Evolutionary conservation across 1,140 invertebrate species (phyloP), one percentile per base, ranked within the genome.

Genomic region (Drosophila nikananu): DNA sequence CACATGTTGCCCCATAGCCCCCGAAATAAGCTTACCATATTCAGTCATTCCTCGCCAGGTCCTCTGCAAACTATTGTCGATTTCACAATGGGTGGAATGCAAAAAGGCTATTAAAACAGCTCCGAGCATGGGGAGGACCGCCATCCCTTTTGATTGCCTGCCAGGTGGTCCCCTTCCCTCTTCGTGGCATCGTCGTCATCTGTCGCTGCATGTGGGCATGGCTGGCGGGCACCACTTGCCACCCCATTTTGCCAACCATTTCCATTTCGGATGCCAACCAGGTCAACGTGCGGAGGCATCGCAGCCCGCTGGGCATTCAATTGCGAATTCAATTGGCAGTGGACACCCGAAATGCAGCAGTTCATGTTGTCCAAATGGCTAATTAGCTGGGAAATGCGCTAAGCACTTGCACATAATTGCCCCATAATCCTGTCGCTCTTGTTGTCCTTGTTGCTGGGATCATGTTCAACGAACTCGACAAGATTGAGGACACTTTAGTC

Each of bases 321-420:
- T 89, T 83, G 77, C 62, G 65, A 78, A 81, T 79, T 78, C 84
- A 84, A 87, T 89, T 81, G 83, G 54, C 72, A 59, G 72, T 73
- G 46, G 76, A 66, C 70, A 51, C 74, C 67, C 75, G n/a, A 79
- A 82, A 51, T 79, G 77, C 80, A 55, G 74, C 72, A 78, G 75
- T 78, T 78, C 75, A 67, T 62, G 59, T 74, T 66, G 59, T 54
- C 42, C 59, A 71, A 78, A 78, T 79, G 77, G 81, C 86, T 87
- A 89, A 89, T 89, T 90, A 90, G 74, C 86, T 79, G 68, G 81
- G 62, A 87, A 87, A 84, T 83, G 86, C 81, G 86, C 81, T 89
- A 90, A 90, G 84, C 86, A 90, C 84, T 89, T 84, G 86, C 81
- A 84, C 81, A 89, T 89, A 90, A 89, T 87, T 84, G 86, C 72